Percentiles rank a stretch among this genome's conserved stretches.
phyloP scores from a whole-genome alignment of 2,888 invertebrate species.

The Campaea margaritaria region DNA sequence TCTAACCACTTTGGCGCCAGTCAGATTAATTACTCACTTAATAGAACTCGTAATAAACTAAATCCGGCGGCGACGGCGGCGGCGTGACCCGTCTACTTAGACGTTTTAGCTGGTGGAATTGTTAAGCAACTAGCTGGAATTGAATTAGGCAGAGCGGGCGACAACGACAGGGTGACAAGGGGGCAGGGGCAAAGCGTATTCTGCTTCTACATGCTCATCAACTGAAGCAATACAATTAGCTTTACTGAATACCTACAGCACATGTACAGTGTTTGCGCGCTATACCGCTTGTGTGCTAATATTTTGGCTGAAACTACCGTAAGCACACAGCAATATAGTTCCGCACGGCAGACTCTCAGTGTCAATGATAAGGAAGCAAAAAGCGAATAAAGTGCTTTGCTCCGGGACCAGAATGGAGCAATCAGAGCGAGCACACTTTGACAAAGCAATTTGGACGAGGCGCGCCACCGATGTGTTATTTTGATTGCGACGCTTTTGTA shows the following conservation, averaged over 20 bases:
- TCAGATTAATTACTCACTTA: conserved; percentile 71
- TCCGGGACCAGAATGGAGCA: conserved; percentile 77
- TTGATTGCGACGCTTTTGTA: conserved; percentile 79
- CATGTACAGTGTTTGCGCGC: conserved; percentile 5
- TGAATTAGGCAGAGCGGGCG: conserved; percentile 67
- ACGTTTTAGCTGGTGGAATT: conserved; percentile 68
- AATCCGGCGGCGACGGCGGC: conserved; percentile 61
- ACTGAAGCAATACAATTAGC: conserved; percentile 45
- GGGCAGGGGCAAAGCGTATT: conserved; percentile 41
- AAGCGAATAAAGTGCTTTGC: conserved; percentile 54
- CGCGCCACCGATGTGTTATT: conserved; percentile 77
- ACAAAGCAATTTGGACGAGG: conserved; percentile 80
- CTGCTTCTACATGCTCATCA: conserved; percentile 51
- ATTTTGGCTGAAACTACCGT: conserved; percentile 27
- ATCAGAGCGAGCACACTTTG: conserved; percentile 81
- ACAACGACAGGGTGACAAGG: conserved; percentile 44
- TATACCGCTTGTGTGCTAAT: conserved; percentile 9
- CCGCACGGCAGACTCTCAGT: conserved; percentile 31
- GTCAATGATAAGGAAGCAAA: conserved; percentile 64
- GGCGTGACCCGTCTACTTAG: conserved; percentile 72
- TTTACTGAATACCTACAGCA: conserved; percentile 37
- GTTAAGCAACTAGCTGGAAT: conserved; percentile 72
- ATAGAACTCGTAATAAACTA: conserved; percentile 73
- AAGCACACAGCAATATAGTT: conserved; percentile 15
- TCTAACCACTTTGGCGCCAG: conserved; percentile 62